Evolutionary conservation across 2,113 vertebrate genomes (phyloP), one percentile per base, ranked within the genome.

Genomic region (Junco hyemalis): DNA sequence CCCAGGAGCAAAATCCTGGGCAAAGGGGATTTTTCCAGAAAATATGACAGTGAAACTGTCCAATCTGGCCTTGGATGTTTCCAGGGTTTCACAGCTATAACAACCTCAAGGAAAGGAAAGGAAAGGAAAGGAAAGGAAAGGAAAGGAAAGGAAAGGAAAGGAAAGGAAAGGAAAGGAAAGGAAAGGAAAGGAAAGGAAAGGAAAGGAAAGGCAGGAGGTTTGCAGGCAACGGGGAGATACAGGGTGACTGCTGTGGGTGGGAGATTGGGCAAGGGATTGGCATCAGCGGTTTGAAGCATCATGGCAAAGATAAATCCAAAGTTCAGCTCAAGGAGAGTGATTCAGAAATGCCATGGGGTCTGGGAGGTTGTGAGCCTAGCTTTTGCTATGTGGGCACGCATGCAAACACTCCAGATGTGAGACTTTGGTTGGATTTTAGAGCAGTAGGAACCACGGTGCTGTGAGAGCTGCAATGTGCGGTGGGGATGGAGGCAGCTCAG

Each of bases 341-440:
- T 66, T 16, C 35, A 54, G n/a, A 29, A 59, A 2, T 18, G 50
- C 35, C 50, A 44, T 3, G 0, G 53, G 31, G 7, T 20, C 40
- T 64, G 3, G 10, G 28, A 56, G 61, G 16, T 47, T 51, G 24
- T 23, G 54, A 69, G 48, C 35, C 44, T 51, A 17, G 6, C 33
- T 86, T 77, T 11, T 26, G 44, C 54, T 42, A 4, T 3, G 8
- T 48, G 59, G 26, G 13, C 6, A 5, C 8, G 0, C 35, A 20
- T 35, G n/a, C 36, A 51, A 57, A 7, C 33, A 6, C 9, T 2
- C 5, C 44, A 64, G 74, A 23, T 0, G 2, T 0, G 21, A 76
- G 26, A 5, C 50, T 72, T 57, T 24, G 35, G 29, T 44, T 38
- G 83, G 44, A 2, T 12, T 56, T 19, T 8, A 1, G 33, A 40